Conservation (phyloP, 2,888 invertebrate species). For the Orthosia cruda region DNA sequence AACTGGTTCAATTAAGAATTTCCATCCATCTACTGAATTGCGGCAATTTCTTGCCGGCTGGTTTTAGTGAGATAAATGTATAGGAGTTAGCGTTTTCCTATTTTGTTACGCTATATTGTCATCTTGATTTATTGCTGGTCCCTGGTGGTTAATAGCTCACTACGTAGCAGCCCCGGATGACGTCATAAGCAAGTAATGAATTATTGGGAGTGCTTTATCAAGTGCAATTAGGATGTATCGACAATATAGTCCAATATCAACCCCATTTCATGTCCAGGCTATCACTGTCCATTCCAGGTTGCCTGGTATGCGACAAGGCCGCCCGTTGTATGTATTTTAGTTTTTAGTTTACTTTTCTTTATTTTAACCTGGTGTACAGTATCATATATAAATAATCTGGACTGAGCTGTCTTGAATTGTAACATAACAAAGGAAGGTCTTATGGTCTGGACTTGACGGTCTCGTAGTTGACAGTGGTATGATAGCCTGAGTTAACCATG, state of each 20-base stretch:
- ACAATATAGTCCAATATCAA: not conserved
- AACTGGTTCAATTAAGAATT: slow-evolving; percentile 73
- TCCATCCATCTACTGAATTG: slow-evolving; percentile 66
- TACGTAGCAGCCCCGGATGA: slow-evolving; percentile 20
- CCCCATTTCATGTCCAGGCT: too few relatives aligned
- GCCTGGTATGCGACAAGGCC: too few relatives aligned
- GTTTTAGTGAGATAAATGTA: slow-evolving; percentile 66
- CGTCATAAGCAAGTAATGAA: slow-evolving; percentile 30
- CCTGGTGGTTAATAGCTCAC: slow-evolving; percentile 31
- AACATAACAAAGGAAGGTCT: too few relatives aligned
- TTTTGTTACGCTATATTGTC: slow-evolving; percentile 48
- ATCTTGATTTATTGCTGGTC: slow-evolving; percentile 45
- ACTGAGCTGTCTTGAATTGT: not conserved
- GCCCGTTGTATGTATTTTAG: too few relatives aligned
- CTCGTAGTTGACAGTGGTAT: not conserved
- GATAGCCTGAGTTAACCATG: not conserved
- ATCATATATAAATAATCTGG: too few relatives aligned
- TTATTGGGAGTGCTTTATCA: slow-evolving; percentile 26
- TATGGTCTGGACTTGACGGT: not conserved
- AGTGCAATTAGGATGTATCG: slow-evolving; percentile 19
- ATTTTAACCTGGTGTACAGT: too few relatives aligned
- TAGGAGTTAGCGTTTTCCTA: slow-evolving; percentile 52
- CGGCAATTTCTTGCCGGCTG: slow-evolving; percentile 65
- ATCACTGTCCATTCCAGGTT: too few relatives aligned
- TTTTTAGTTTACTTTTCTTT: too few relatives aligned